These are phyloP conservation scores for Beroe ovata DNA, from an alignment of 37 sponge, comb jelly and placozoan species.

Conservation along the genomic window DNA sequence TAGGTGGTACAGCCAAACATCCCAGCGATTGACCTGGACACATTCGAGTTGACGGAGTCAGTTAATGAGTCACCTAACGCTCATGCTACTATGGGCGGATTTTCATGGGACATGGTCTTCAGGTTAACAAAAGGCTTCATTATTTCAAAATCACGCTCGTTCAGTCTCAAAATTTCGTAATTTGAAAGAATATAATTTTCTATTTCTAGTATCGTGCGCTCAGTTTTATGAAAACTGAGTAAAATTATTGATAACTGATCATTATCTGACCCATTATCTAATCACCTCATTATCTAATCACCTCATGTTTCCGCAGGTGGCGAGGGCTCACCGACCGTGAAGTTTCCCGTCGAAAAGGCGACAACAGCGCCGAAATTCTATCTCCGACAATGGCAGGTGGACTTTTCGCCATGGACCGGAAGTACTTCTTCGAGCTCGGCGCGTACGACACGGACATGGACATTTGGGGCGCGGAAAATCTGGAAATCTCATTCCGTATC, in stretches of 20 bases:
- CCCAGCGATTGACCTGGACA: slow-evolving; percentile 52
- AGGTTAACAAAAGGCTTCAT: no score
- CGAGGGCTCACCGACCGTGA: slow-evolving; percentile 13
- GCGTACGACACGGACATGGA: slow-evolving; percentile 92
- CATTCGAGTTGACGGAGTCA: slow-evolving; percentile 6
- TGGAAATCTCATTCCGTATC: slow-evolving; percentile 86
- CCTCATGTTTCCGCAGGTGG: slow-evolving; percentile 38
- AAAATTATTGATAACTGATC: no score
- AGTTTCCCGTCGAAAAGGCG: background rate
- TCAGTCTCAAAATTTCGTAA: no score
- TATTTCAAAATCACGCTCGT: no score
- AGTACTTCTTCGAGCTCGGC: slow-evolving; percentile 91
- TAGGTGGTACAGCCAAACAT: slow-evolving; percentile 58
- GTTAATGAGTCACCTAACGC: background rate
- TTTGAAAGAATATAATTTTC: no score
- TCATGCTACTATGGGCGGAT: slow-evolving; percentile 47
- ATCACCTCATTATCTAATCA: no score
- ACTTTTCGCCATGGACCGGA: slow-evolving; percentile 85
- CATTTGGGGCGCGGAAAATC: slow-evolving; percentile 97
- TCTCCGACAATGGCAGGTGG: slow-evolving; percentile 98
- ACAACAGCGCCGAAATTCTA: slow-evolving; percentile 21
- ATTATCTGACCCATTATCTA: no score
- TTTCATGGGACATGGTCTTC: slow-evolving; percentile 58
- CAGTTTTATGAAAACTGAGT: no score
- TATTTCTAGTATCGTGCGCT: no score